Evolutionary conservation across 1,140 invertebrate species (phyloP).

Genomic region (Drosophila parvula): DNA sequence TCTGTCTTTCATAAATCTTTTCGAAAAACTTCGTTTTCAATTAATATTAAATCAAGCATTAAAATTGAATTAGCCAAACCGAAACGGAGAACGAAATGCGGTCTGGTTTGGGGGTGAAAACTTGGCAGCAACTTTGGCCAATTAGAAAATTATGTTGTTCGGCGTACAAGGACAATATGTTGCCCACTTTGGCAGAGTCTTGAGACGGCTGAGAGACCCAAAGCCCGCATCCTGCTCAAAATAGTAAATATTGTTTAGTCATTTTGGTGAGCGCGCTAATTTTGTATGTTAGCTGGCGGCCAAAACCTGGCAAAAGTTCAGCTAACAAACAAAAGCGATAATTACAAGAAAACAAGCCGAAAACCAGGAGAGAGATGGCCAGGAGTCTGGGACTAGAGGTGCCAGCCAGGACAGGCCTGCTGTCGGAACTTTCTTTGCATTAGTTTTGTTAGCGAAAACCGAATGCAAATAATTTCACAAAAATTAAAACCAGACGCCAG

Average conservation of each 20-base stretch:
- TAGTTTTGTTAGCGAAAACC: conserved; percentile 50
- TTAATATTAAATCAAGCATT: conserved; percentile 84
- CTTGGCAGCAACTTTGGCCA: conserved; percentile 76
- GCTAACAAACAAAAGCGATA: conserved; percentile 82
- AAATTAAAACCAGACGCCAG: conserved; percentile 74
- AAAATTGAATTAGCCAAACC: conserved; percentile 82
- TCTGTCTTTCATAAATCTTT: not conserved
- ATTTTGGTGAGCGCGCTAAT: conserved; percentile 79
- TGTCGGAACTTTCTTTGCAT: conserved; percentile 56
- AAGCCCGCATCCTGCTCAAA: conserved; percentile 31
- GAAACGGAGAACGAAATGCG: conserved; percentile 62
- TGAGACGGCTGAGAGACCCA: conserved; percentile 18
- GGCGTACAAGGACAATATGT: conserved; percentile 72
- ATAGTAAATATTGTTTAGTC: conserved; percentile 79
- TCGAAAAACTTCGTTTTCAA: conserved; percentile 70
- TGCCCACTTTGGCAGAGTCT: conserved; percentile 61
- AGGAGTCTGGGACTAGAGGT: conserved; percentile 1
- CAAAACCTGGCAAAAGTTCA: conserved; percentile 74
- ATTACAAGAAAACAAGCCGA: conserved; percentile 79
- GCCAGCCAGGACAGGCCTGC: conserved; percentile 24
- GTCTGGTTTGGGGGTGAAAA: conserved; percentile 39
- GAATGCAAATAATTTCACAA: conserved; percentile 79
- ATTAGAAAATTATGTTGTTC: conserved; percentile 76
- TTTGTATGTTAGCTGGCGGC: conserved; percentile 77
- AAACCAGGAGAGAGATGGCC: conserved; percentile 9